Base-by-base conservation (phyloP, 2,888 invertebrate genomes). In the Trissonchulus sp. region DNA sequence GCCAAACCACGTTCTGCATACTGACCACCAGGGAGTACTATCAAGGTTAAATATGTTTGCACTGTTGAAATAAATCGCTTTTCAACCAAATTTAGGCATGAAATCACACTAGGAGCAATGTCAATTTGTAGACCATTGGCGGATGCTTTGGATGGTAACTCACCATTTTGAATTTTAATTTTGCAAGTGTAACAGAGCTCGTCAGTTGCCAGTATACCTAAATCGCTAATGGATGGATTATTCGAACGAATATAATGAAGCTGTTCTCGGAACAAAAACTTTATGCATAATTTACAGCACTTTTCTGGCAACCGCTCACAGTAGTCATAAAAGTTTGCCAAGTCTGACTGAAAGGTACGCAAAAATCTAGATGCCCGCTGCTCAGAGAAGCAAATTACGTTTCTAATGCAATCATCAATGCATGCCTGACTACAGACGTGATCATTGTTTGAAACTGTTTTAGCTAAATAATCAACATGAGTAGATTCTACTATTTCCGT, bases 11-110 rank as follows among this genome's bases (percentile, higher is more conserved):
- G 30, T 65, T 65, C 31, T 15, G 65, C 65, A 34, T 65, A 65
- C 65, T 65, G 65, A 28, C 65, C 65, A 15, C 65, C 65, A 34
- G 8, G 8, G 8, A 65, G 30, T 28, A 65, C 30, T 15, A 65
- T 28, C 30, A 65, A 28, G n/a, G 65, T 65, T 65, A 65, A 65
- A 34, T 65, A 65, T 18, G 65, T 65, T 65, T 65, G 65, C 15
- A 34, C 30, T 28, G 8, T 65, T 15, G 15, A 18, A 18, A 65
- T 65, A 28, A 65, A 65, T 18, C 65, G 65, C 65, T 34, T 65
- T 34, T 65, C 65, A 31, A 65, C 15, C 3, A 65, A 18, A 65
- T 65, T 65, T 28, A 65, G 65, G 8, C 65, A 18, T 60, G 18
- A 18, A 18, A 60, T 18, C 18, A 18, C 18, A 18, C n/a, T n/a